Evolutionary conservation across 2,113 vertebrate genomes (phyloP).

Genomic region (Eurystomus gularis): DNA sequence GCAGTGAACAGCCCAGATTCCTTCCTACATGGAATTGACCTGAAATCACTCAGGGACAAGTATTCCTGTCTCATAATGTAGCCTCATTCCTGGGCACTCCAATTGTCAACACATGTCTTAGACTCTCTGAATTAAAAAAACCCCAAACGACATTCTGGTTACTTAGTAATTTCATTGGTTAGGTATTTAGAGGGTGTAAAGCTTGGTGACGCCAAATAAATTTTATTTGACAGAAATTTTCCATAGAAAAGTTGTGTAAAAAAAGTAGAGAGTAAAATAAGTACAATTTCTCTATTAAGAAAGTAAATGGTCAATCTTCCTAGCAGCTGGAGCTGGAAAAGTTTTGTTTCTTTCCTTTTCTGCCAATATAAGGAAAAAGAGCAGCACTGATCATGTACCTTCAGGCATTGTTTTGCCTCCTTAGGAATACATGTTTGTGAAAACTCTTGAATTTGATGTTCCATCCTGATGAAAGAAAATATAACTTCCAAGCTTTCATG

Average conservation of each 20-base stretch:
- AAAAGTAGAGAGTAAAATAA: background rate
- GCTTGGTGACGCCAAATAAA: background rate
- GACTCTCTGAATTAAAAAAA: rapidly evolving
- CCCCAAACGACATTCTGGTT: background rate
- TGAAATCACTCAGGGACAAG: background rate
- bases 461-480: background rate
- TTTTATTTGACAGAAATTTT: background rate
- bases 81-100: rapidly evolving
- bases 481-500: background rate
- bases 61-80: background rate
- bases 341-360: background rate
- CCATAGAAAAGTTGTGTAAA: background rate
- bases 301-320: background rate
- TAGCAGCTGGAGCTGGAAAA: background rate
- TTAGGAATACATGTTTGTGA: background rate
- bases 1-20: background rate
- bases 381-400: background rate
- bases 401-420: background rate
- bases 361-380: background rate
- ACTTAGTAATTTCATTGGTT: background rate
- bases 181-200: background rate
- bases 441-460: background rate
- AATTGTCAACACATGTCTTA: background rate
- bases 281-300: background rate
- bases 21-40: background rate